Conservation (phyloP, 2,888 invertebrate species). For the Oscheius sp. region DNA sequence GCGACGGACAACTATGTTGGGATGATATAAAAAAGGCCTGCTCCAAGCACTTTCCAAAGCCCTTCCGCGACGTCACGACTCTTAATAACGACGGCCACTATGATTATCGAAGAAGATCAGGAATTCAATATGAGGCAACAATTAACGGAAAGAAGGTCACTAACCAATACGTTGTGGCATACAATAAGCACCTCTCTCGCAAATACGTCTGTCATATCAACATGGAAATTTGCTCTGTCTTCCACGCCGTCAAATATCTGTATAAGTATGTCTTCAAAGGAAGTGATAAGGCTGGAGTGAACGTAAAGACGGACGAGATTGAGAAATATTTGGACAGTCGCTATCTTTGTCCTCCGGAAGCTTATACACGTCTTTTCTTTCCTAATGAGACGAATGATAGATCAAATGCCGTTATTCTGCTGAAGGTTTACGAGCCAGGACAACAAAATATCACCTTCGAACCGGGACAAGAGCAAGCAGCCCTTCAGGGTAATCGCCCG, state of each 20-base stretch:
- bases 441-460: neutral
- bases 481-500: neutral
- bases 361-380: neutral
- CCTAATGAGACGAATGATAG: neutral
- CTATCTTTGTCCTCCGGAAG: neutral
- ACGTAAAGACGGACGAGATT: neutral
- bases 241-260: constrained; percentile 48
- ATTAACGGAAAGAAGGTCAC: neutral
- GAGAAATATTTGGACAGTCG: neutral
- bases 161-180: constrained; percentile 69
- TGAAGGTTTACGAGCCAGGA: neutral
- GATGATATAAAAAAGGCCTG: too few species aligned
- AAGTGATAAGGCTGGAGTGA: constrained; percentile 34
- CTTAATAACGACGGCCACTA: constrained; percentile 34
- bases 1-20: too few species aligned
- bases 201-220: constrained; percentile 59
- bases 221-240: constrained; percentile 63
- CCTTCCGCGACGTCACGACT: constrained; percentile 59
- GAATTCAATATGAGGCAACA: neutral
- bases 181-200: constrained; percentile 58
- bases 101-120: neutral
- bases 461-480: neutral
- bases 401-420: neutral
- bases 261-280: constrained; percentile 58
- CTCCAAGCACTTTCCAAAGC: constrained; percentile 70